Evolutionary conservation across 2,888 invertebrate genomes (phyloP), one percentile per base, ranked within the genome.

Genomic region (Oscheius onirici): DNA sequence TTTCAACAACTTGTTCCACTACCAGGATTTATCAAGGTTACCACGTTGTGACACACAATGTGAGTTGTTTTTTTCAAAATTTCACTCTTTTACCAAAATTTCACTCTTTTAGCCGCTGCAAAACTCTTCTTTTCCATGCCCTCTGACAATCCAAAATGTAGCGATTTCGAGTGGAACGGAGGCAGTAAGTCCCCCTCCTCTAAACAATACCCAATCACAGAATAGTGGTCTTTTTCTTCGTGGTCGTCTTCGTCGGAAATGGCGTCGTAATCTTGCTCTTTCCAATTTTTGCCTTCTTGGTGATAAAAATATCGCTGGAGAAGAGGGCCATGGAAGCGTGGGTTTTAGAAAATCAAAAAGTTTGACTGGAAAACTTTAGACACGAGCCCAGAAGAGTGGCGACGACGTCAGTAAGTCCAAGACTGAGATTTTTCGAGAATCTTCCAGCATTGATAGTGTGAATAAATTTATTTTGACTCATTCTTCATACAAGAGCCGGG

Each of bases 81-180:
- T 46, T 46, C 11, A 3, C 46, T 46, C 5, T 46, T 34, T 8
- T 34, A 46, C 6, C n/a, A 46, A 17, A 20, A 11, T 46, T 46
- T 46, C 11, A 3, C 46, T 46, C 5, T 46, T 17, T 46, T 11
- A 46, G 46, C n/a, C 20, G 11, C 17, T 13, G 3, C 46, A 46
- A 46, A 46, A 3, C 20, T 20, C 20, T 46, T 46, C 13, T 20
- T 17, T 11, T 46, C 46, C 3, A 46, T 46, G 52, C 20, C 22
- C 3, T 13, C 34, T 8, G 34, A 34, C 22, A 22, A 52, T 58
- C 8, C 20, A 58, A 34, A 55, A 28, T 63, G 63, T 15, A 49
- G 49, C 28, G 34, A 63, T 63, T 63, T 63, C 20, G 63, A 63
- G n/a, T 63, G 63, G 63, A 63, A 28, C 15, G 63, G 63, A n/a